phyloP scores from a whole-genome alignment of 2,888 invertebrate species.

The Plagodis pulveraria region DNA sequence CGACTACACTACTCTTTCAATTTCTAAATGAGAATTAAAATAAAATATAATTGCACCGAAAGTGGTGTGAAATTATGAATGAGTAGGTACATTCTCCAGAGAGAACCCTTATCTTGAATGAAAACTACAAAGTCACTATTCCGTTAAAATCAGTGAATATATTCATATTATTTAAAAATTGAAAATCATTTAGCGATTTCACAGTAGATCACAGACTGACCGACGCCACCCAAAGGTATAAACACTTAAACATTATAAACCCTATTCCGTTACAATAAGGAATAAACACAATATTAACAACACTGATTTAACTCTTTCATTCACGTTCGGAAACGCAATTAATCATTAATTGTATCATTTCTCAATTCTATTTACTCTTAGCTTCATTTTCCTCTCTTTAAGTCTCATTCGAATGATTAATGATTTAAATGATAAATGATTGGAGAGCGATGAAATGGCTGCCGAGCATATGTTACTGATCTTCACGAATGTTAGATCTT shows the following conservation, averaged over 20 bases:
- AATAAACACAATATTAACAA: constrained; percentile 16
- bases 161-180: constrained; percentile 1
- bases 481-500: constrained; percentile 64
- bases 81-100: constrained; percentile 39
- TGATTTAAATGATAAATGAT: constrained; percentile 75
- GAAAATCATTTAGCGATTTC: constrained; percentile 41
- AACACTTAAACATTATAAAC: constrained; percentile 41
- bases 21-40: constrained; percentile 46
- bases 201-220: constrained; percentile 54
- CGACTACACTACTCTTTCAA: constrained; percentile 1
- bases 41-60: constrained; percentile 54
- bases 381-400: constrained; percentile 84
- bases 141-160: constrained; percentile 4
- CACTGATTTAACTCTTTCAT: constrained; percentile 30
- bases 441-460: constrained; percentile 71
- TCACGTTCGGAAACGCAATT: constrained; percentile 71
- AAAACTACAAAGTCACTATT: constrained; percentile 46
- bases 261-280: constrained; percentile 27
- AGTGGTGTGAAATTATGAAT: constrained; percentile 63
- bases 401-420: constrained; percentile 82
- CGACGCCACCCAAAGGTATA: constrained; percentile 53
- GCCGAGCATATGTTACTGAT: constrained; percentile 65
- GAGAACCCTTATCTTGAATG: constrained; percentile 54
- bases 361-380: constrained; percentile 75
- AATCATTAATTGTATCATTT: constrained; percentile 82